Conservation (phyloP, 2,888 invertebrate genomes). For the Apamea monoglypha region DNA sequence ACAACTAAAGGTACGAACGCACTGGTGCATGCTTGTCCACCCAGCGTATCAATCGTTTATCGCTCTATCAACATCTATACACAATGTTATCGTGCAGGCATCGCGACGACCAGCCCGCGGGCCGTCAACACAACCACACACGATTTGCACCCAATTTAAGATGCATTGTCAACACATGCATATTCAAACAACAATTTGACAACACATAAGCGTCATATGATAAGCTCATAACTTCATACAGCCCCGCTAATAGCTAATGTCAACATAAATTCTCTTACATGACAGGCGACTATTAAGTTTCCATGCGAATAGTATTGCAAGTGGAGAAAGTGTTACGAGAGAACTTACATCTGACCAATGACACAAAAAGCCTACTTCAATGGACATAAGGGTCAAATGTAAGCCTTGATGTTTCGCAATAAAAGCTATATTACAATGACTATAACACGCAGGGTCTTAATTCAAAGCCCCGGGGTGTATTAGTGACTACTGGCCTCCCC, state of each 20-base stretch:
- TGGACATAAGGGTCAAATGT: conserved; percentile 58
- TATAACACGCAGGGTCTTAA: conserved; percentile 52
- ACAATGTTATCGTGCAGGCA: conserved; percentile 79
- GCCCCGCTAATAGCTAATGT: conserved; percentile 61
- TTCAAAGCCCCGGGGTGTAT: conserved; percentile 72
- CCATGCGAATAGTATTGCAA: conserved; percentile 57
- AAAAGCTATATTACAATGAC: conserved; percentile 65
- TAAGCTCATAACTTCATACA: conserved; percentile 51
- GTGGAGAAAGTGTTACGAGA: conserved; percentile 72
- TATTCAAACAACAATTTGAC: conserved; percentile 60
- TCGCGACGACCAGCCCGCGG: conserved; percentile 68
- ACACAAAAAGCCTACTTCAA: conserved; percentile 66
- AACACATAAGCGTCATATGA: conserved; percentile 40
- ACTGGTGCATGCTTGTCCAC: conserved; percentile 66
- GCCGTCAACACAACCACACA: conserved; percentile 52
- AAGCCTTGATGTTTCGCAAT: conserved; percentile 61
- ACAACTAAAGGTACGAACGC: conserved; percentile 56
- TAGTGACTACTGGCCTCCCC: conserved; percentile 79
- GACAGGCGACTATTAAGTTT: conserved; percentile 61
- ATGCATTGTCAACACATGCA: conserved; percentile 61
- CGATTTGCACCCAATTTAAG: conserved; percentile 53
- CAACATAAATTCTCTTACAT: conserved; percentile 62
- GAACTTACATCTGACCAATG: conserved; percentile 68
- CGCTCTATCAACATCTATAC: conserved; percentile 73
- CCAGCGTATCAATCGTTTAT: conserved; percentile 73